Conservation (phyloP, 2,888 invertebrate genomes). For the Bimastos eiseni region DNA sequence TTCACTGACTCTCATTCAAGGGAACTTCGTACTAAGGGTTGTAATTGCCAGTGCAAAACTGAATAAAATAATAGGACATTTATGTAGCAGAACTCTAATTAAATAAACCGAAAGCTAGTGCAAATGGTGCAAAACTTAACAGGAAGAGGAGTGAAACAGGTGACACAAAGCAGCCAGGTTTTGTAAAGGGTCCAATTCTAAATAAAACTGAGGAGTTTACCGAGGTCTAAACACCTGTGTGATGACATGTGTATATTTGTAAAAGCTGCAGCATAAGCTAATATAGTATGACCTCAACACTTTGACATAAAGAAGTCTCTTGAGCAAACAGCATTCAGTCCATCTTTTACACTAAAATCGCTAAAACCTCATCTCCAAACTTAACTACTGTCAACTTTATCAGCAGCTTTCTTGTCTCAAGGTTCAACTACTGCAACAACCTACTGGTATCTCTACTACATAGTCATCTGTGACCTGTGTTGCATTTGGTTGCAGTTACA, state of each 20-base stretch:
- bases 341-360: not conserved
- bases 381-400: not conserved
- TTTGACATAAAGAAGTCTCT: not conserved
- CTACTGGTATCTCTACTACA: not conserved
- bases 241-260: not conserved
- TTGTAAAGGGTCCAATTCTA: not conserved
- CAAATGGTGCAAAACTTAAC: conserved; percentile 1
- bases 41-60: not conserved
- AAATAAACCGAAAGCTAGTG: not conserved
- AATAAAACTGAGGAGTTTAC: not conserved
- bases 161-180: not conserved
- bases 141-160: not conserved
- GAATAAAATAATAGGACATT: not conserved
- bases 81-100: not conserved
- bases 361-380: not conserved
- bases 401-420: not conserved
- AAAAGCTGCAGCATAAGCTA: not conserved
- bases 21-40: not conserved
- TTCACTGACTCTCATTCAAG: not conserved
- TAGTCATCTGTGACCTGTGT: not conserved
- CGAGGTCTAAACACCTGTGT: not conserved
- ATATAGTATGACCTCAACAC: not conserved
- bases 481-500: not conserved
- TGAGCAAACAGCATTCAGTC: not conserved
- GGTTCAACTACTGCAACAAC: not conserved